Percentiles rank a stretch among this genome's conserved stretches.
Conservation (phyloP, 2,888 invertebrate species). For the Polydrusus cervinus region DNA sequence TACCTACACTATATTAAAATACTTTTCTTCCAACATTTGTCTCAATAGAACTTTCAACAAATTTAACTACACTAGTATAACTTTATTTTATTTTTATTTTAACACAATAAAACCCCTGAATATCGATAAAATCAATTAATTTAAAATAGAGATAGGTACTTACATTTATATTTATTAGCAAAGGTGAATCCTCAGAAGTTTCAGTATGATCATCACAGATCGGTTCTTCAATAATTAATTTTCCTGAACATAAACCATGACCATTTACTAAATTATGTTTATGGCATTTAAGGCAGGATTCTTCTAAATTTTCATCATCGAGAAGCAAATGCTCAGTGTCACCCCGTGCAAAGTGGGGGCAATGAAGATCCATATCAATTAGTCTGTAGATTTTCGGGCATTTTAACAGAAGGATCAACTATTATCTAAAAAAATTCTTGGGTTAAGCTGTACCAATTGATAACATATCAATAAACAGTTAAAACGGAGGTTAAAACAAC, state of each 20-base stretch:
- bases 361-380: conserved; percentile 27
- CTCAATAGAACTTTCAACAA: no score
- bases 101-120: background rate
- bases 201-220: conserved; percentile 59
- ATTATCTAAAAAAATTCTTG: background rate
- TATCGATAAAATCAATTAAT: background rate
- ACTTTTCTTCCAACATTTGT: no score
- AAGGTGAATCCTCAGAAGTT: conserved; percentile 67
- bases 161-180: conserved; percentile 66
- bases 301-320: conserved; percentile 66
- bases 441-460: background rate
- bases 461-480: background rate
- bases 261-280: conserved; percentile 47
- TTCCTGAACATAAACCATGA: conserved; percentile 46
- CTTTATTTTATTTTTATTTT: background rate
- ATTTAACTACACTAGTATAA: no score
- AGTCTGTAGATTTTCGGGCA: background rate
- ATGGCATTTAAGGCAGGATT: conserved; percentile 55
- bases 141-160: conserved; percentile 2
- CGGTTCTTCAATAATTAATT: conserved; percentile 45
- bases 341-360: conserved; percentile 26
- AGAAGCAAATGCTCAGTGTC: conserved; percentile 66
- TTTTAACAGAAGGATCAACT: background rate
- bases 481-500: background rate
- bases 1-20: no score